Evolutionary conservation across 2,113 vertebrate genomes (phyloP), one percentile per base, ranked within the genome.

Genomic region (Rhizomys pruinosus): DNA sequence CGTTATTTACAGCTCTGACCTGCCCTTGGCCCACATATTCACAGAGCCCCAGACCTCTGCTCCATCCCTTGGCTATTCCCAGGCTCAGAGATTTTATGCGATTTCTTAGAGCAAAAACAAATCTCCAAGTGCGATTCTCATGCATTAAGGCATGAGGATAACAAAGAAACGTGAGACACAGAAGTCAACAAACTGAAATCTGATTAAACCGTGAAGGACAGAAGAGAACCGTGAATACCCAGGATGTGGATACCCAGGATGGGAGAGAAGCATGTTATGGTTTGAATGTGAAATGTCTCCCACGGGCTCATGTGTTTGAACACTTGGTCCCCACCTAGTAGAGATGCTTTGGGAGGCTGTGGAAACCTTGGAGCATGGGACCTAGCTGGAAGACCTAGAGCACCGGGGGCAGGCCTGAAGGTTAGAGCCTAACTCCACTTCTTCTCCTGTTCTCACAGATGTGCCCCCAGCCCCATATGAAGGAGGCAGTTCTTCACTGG

Each of bases 131-230:
- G 13, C 3, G 29, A 8, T 81, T 90, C 61, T 52, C 73, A 64
- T 16, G 16, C n/a, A 17, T 61, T 34, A 63, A 57, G 13, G 23
- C 59, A 69, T 39, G 81, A 42, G 7, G 42, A 77, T 4, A 44
- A 55, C 12, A 64, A 91, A 87, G 76, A 74, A 87, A 78, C 32
- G 39, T 29, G 64, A 84, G 71, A 63, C 32, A 25, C n/a, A 63
- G 61, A n/a, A 77, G 64, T 27, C 71, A 64, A n/a, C 59, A 72
- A 76, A 29, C 74, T 63, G 69, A 52, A 82, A 72, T 88, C 0
- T 0, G 3, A 23, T 71, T 39, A 47, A 72, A 44, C 37, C 25
- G 0, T 42, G 42, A 86, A 94, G 55, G 5, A 89, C 15, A 37
- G 61, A 73, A 39, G 7, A 72, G 32, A 52, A 61, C 13, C 5